Evolutionary conservation across 2,888 invertebrate species (phyloP).

Genomic region (Cheilosia pagana): DNA sequence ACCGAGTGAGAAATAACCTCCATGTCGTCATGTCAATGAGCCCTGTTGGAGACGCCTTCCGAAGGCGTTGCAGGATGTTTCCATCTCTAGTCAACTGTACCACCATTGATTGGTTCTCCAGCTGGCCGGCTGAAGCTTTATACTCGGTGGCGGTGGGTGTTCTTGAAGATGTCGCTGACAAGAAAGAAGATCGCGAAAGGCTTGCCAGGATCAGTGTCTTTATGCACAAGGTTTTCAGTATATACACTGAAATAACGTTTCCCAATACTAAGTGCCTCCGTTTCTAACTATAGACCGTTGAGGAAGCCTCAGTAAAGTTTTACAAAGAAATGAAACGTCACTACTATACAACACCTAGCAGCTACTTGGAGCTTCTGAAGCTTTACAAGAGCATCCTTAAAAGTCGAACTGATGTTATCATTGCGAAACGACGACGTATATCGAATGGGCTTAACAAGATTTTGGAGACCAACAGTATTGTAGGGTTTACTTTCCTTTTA

Average conservation of each 20-base stretch:
- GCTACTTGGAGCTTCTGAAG: conserved; percentile 93
- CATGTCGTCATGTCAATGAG: conserved; percentile 96
- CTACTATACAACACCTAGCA: conserved; percentile 96
- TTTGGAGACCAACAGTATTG: conserved; percentile 82
- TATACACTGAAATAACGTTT: too few relatives aligned
- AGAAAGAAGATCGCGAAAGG: conserved; percentile 84
- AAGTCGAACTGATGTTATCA: conserved; percentile 88
- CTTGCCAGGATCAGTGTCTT: conserved; percentile 88
- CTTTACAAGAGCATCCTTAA: conserved; percentile 89
- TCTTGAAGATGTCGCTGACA: conserved; percentile 86
- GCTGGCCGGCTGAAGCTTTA: conserved; percentile 95
- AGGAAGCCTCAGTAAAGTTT: conserved; percentile 89
- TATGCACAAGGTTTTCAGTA: conserved; percentile 86
- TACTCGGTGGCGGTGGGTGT: conserved; percentile 91
- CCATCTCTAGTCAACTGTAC: conserved; percentile 97
- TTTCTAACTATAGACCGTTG: conserved; percentile 87
- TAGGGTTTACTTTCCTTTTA: conserved; percentile 62
- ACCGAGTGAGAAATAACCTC: conserved; percentile 91
- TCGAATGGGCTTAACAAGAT: conserved; percentile 88
- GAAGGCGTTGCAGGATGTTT: conserved; percentile 95
- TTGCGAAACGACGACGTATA: conserved; percentile 87
- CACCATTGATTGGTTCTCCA: conserved; percentile 97
- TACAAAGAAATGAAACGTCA: conserved; percentile 92
- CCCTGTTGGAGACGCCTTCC: conserved; percentile 94
- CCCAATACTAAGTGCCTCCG: not conserved